Evolutionary conservation across 2,888 invertebrate species (phyloP).

Genomic region (Rhaphigaster nebulosa): DNA sequence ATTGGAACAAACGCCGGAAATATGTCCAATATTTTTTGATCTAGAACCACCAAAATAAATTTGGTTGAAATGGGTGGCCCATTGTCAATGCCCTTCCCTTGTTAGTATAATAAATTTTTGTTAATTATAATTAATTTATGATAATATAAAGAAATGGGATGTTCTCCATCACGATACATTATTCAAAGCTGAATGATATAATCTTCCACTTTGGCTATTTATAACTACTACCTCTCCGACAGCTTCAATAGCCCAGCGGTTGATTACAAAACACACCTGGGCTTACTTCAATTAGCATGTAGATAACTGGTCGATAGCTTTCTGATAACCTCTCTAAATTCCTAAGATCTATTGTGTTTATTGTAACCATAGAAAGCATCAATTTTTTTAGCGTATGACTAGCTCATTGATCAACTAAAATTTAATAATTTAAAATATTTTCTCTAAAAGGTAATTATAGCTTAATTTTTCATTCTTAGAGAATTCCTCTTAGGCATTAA

Average conservation of each 20-base stretch:
- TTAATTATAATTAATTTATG: too few relatives aligned
- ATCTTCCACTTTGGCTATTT: neutral
- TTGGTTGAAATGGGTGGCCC: too few relatives aligned
- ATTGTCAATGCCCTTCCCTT: too few relatives aligned
- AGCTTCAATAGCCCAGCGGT: neutral
- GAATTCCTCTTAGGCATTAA: too few relatives aligned
- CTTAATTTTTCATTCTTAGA: too few relatives aligned
- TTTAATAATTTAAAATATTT: neutral
- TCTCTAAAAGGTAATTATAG: too few relatives aligned
- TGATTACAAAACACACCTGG: conserved; percentile 1
- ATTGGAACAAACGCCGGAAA: too few relatives aligned
- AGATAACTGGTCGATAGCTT: neutral
- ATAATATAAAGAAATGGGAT: neutral
- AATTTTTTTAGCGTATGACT: neutral
- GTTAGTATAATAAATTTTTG: too few relatives aligned
- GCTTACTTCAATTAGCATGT: neutral
- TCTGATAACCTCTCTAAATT: neutral
- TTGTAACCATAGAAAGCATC: neutral
- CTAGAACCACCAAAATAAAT: too few relatives aligned
- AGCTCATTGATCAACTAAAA: neutral
- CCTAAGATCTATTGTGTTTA: neutral
- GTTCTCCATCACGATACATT: neutral
- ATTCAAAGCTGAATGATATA: neutral
- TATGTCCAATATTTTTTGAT: too few relatives aligned
- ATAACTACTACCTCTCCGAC: neutral